Evolutionary conservation across 2,113 vertebrate genomes (phyloP).

Genomic region (Ondatra zibethicus): DNA sequence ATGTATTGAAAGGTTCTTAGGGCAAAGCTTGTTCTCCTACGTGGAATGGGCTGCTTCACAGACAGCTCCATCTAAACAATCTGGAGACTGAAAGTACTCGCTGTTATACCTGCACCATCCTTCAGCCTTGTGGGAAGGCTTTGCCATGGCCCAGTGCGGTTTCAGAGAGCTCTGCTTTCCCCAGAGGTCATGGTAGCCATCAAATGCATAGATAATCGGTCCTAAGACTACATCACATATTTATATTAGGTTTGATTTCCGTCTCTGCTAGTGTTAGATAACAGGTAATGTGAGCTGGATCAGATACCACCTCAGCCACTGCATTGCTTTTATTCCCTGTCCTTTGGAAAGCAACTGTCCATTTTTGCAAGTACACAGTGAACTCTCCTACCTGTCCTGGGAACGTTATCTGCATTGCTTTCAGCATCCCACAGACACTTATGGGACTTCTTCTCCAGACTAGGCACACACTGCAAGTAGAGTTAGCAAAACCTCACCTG

Average conservation of each 20-base stretch:
- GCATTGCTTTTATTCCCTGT: slow-evolving; percentile 21
- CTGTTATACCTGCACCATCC: not conserved
- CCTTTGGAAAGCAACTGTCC: not conserved
- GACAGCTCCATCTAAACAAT: not conserved
- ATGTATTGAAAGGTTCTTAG: not conserved
- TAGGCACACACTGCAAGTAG: not conserved
- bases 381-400: not conserved
- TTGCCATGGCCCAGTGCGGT: no score
- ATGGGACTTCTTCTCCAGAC: not conserved
- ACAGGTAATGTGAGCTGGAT: not conserved
- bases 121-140: not conserved
- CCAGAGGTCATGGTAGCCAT: not conserved
- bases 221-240: not conserved
- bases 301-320: not conserved
- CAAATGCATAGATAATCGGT: not conserved
- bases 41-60: not conserved
- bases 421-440: not conserved
- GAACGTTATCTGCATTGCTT: not conserved
- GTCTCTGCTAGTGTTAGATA: not conserved
- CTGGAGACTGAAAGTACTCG: not conserved
- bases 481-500: not conserved
- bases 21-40: not conserved
- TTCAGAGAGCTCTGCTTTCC: not conserved
- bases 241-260: not conserved
- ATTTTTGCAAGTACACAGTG: slow-evolving; percentile 2